These are phyloP conservation scores for Paramormyrops hopkinsi DNA, from an alignment of 2,797 vertebrate species.

Conservation along the genomic window DNA sequence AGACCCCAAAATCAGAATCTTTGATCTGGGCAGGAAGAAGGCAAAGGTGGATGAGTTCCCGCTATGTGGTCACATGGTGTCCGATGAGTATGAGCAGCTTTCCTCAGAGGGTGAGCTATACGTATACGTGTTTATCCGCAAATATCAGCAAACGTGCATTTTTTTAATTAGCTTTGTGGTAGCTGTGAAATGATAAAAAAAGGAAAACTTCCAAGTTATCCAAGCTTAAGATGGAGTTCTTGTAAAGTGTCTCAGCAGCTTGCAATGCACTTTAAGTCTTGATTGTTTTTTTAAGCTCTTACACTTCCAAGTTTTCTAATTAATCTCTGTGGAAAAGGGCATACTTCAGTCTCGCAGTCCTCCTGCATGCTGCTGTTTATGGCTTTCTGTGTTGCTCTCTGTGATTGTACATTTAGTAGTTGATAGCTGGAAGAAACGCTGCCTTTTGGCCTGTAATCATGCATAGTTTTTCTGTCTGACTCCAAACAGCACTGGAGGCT, in stretches of 20 bases:
- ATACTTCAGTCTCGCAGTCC: neutral
- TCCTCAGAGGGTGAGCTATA: conserved; percentile 79
- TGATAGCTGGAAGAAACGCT: neutral
- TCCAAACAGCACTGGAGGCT: conserved; percentile 72
- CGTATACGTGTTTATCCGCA: neutral
- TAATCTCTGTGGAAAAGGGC: neutral
- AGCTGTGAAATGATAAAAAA: neutral
- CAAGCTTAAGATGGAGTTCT: neutral
- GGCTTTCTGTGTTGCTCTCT: neutral
- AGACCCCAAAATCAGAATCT: conserved; percentile 92
- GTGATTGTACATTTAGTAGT: neutral
- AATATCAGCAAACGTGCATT: neutral
- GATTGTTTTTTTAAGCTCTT: neutral
- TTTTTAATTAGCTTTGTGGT: neutral
- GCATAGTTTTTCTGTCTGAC: neutral
- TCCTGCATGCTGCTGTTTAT: neutral
- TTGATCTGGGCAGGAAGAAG: conserved; percentile 87
- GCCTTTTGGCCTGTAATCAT: neutral
- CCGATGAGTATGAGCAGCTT: conserved; percentile 87
- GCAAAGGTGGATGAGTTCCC: conserved; percentile 91
- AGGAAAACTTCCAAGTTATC: neutral
- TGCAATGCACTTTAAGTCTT: neutral
- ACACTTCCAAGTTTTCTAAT: neutral
- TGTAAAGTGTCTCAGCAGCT: neutral
- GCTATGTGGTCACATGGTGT: conserved; percentile 90